A percentile compares a stretch with the other conserved stretches of the same genome.
Evolutionary conservation across 2,113 vertebrate species (phyloP).

Genomic region (Polypterus senegalus): DNA sequence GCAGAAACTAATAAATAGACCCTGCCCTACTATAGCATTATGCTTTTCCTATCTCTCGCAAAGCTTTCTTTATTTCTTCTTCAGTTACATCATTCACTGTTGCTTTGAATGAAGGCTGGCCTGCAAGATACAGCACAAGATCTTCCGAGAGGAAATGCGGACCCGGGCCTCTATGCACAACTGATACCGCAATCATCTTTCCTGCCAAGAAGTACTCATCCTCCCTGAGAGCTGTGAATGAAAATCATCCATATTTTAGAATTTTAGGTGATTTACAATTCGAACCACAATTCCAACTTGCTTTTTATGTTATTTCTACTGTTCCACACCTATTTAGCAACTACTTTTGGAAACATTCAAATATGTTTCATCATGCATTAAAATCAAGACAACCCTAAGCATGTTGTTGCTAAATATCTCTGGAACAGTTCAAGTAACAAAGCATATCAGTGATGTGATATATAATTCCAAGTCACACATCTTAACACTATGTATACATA

Average conservation of each 20-base stretch:
- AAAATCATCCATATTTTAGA: conserved; percentile 9
- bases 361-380: too few species aligned
- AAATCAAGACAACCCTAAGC: too few species aligned
- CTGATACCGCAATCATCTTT: conserved; percentile 18
- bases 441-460: background rate
- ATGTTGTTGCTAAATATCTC: too few species aligned
- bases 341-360: too few species aligned
- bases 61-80: conserved; percentile 17
- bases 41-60: too few species aligned
- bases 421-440: background rate
- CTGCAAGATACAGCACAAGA: conserved; percentile 13
- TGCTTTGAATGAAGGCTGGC: conserved; percentile 12
- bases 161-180: conserved; percentile 16
- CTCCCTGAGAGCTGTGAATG: conserved; percentile 17
- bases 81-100: conserved; percentile 13
- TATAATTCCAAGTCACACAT: background rate
- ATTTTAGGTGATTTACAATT: conserved; percentile 6
- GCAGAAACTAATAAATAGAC: too few species aligned
- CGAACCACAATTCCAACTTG: background rate
- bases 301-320: background rate
- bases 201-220: conserved; percentile 14
- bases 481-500: background rate
- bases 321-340: too few species aligned
- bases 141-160: conserved; percentile 13
- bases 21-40: too few species aligned